Base-by-base conservation (phyloP, 2,797 vertebrate species). In the Fundulus diaphanus region DNA sequence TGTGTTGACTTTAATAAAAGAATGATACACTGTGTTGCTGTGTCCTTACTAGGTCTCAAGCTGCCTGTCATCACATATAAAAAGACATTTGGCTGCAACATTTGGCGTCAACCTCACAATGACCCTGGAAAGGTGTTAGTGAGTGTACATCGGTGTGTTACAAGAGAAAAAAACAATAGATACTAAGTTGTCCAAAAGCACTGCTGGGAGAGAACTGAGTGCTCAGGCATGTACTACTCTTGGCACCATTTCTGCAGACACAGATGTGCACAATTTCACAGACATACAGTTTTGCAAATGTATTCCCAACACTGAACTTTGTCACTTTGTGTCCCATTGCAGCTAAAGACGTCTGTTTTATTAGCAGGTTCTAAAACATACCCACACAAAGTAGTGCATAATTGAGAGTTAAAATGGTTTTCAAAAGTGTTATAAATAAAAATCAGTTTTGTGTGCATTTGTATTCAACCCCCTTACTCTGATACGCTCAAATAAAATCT, bases 161-260 rank as follows among this genome's bases (percentile, higher is more conserved):
- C 79, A 76, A 83, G 81, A 80, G n/a, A 68, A 73, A 27, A 81
- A 88, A 68, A 70, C 37, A 73, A 88, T 46, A 78, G 87, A 86
- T 81, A 80, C 85, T 79, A 81, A 84, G 87, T 87, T 87, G 88
- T 89, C 82, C 88, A 71, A 89, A 90, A 90, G 89, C 87, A 83
- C 85, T 86, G 88, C 87, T 89, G 87, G 88, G 91, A 91, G 73
- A 77, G 80, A 79, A 72, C 5, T 4, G 79, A 89, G 90, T 82
- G 29, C 70, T 90, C 90, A 89, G 54, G 80, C 82, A 61, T 84
- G 83, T 82, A 87, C 92, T 85, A 82, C 85, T 90, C 77, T 81
- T 82, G 82, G 79, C 84, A 27, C 73, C 82, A 85, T 82, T 83
- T 86, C 77, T 29, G 42, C 37, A 44, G 70, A 70, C 12, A 57